Evolutionary conservation across 2,797 vertebrate genomes (phyloP), one percentile per base, ranked within the genome.

Genomic region (Falco naumanni): DNA sequence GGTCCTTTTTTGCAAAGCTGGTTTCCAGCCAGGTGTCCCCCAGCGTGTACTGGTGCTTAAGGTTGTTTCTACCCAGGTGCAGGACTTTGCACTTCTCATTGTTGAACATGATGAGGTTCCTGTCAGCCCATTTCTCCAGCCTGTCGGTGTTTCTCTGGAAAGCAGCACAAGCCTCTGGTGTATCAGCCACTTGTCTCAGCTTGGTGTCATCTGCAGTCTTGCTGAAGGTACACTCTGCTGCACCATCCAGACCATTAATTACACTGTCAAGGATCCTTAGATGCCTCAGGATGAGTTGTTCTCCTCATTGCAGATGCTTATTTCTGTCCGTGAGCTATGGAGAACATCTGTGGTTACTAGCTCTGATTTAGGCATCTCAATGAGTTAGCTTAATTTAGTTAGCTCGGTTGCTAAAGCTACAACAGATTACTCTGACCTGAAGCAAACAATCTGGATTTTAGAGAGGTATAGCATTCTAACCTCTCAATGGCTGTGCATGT

Each of bases 211-310:
- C 43, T 65, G 28, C 15, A 34, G 6, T 33, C 13, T 84, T 6
- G 0, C 17, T 65, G 47, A 51, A 9, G 22, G 19, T 20, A 29
- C 1, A 0, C 6, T 74, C 19, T 85, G 29, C 7, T 8, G 0
- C n/a, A 9, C 76, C 47, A 68, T 39, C n/a, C n/a, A 51, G 29
- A 63, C 41, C 37, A 24, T 31, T 59, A 85, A 43, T 72, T 53
- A 51, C 33, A 8, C 28, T 68, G 20, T 88, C 24, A 86, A 28
- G 54, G 41, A 53, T 57, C 45, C 11, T 75, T 70, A 80, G 43
- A 50, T 41, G 60, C 34, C 25, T 83, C 33, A 5, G 33, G 33
- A 78, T 13, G 8, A 65, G 45, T 50, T 60, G 10, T 43, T 64
- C 57, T 68, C 31, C 39, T 45, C 54, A 69, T 41, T 18, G 31